Evolutionary conservation across 2,797 vertebrate species (phyloP).

Genomic region (Falco novaeseelandiae): DNA sequence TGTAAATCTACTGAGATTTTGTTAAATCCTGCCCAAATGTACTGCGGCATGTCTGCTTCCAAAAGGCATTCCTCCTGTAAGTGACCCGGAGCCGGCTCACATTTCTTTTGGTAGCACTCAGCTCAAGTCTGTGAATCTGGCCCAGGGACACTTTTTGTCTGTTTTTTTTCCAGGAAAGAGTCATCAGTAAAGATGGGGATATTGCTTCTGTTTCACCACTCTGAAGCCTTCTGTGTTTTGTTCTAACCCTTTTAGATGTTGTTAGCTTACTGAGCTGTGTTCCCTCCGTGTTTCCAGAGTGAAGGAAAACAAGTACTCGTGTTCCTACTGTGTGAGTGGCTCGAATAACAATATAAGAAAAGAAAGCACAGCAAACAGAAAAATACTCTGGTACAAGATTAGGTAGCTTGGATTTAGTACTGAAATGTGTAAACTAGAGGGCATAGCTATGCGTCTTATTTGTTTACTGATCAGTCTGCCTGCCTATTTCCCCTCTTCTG

Average conservation of each 20-base stretch:
- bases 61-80: constrained; percentile 5
- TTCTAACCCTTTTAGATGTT: constrained; percentile 48
- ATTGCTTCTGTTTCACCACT: background rate
- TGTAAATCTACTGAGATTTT: background rate
- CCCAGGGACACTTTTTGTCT: background rate
- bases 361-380: background rate
- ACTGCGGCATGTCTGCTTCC: background rate
- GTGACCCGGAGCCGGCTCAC: background rate
- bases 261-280: constrained; percentile 29
- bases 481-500: background rate
- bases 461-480: background rate
- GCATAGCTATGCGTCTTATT: background rate
- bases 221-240: constrained; percentile 34
- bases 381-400: background rate
- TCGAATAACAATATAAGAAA: background rate
- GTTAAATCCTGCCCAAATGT: background rate
- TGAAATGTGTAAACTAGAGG: background rate
- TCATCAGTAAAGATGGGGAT: background rate
- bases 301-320: background rate
- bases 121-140: background rate
- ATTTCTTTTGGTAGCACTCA: constrained; percentile 16
- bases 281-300: constrained; percentile 17
- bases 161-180: background rate
- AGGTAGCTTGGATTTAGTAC: background rate
- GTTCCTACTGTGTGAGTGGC: background rate